Conservation (phyloP, 2,113 vertebrate species). For the Columba livia region DNA sequence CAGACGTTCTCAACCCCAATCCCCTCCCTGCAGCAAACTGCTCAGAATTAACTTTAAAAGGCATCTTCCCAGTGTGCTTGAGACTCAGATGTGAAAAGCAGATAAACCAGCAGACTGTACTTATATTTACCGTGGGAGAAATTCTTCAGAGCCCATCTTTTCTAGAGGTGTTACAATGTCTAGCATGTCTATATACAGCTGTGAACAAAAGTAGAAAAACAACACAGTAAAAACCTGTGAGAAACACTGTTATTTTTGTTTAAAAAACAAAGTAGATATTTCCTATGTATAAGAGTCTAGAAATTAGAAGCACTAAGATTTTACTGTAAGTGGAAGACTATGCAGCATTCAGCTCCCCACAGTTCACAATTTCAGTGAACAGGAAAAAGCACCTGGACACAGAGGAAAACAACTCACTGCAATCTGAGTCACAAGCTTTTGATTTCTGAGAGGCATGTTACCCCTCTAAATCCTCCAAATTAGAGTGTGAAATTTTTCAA, state of each 20-base stretch:
- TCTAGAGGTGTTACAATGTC: constrained; percentile 85
- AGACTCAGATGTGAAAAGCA: neutral
- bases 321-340: neutral
- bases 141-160: constrained; percentile 83
- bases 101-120: neutral
- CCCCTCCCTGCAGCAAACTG: neutral
- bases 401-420: neutral
- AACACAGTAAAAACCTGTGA: neutral
- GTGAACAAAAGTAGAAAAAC: neutral
- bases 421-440: neutral
- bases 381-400: neutral
- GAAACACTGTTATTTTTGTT: neutral
- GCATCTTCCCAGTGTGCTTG: neutral
- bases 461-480: neutral
- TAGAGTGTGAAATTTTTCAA: neutral
- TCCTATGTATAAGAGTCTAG: neutral
- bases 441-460: neutral
- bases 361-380: neutral
- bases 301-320: neutral
- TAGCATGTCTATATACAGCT: constrained; percentile 92
- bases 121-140: constrained; percentile 83
- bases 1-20: neutral
- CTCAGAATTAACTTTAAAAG: neutral
- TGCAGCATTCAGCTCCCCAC: neutral
- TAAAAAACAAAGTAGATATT: neutral